Evolutionary conservation across 2,888 invertebrate genomes (phyloP), one percentile per base, ranked within the genome.

Genomic region (Coenonympha glycerion): DNA sequence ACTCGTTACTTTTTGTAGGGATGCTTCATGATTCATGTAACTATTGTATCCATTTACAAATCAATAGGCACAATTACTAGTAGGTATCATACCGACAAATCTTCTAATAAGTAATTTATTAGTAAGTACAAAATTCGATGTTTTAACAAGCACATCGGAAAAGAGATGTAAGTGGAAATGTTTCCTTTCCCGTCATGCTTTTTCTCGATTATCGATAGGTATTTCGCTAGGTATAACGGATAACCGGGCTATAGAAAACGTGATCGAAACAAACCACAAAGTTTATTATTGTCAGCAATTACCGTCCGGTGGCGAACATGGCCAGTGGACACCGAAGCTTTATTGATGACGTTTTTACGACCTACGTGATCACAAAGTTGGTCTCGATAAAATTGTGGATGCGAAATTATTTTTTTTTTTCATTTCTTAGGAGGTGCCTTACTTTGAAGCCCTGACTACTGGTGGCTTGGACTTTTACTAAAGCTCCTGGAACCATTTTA

Each of bases 1-100:
- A 24, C 24, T 74, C 73, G 62, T 63, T 61, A 56, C 55, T 52
- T 30, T 48, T 45, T 56, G 53, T 54, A 41, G 28, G 26, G 24
- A 40, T n/a, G 28, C 28, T 28, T 40, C n/a, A 40, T n/a, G 28
- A 28, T 28, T 40, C n/a, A 16, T 16, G 19, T 33, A 52, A 37
- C 31, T 34, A 36, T 45, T 45, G 45, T 36, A 16, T 34, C 26
- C 26, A 13, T 18, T 16, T 26, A 36, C 45, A 33, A 45, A 22
- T 45, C 44, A 16, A 22, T 22, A 1, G 26, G 6, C 19, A 24
- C 6, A 5, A 40, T 6, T n/a, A 26, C 21, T 5, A 9, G 9
- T 37, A 6, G 40, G 11, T 18, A 16, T 31, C 15, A 5, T 30
- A 8, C 16, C 15, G 15, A 15, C 39, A 24, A 16, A 21, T 15